Percentiles rank a stretch among this genome's conserved stretches.
phyloP scores from a whole-genome alignment of 2,113 vertebrate genomes.

The Corythornis cristatus region DNA sequence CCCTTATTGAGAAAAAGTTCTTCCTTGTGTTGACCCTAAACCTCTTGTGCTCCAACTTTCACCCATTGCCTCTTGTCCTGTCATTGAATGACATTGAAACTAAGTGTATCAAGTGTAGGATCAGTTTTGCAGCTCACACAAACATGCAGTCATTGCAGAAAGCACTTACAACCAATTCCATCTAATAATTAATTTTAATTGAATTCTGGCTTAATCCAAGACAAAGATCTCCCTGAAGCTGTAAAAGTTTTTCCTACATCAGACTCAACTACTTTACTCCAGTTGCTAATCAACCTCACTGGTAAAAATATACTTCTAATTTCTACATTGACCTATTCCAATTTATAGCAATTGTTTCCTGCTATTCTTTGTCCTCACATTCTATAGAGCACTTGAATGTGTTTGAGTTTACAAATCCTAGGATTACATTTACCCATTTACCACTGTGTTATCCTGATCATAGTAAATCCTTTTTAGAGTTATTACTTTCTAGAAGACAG shows the following conservation, averaged over 20 bases:
- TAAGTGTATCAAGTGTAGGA: not conserved
- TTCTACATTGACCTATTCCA: not conserved
- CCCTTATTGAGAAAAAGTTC: too few relatives aligned
- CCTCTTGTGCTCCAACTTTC: too few relatives aligned
- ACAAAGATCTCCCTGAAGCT: not conserved
- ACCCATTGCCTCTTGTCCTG: too few relatives aligned
- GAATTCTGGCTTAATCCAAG: not conserved
- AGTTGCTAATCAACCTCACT: not conserved
- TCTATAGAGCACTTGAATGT: not conserved
- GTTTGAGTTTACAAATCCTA: not conserved
- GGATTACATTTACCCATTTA: not conserved
- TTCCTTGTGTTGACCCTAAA: too few relatives aligned
- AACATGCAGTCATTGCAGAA: not conserved
- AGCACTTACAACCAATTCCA: not conserved
- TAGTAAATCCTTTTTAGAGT: not conserved
- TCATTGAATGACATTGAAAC: not conserved
- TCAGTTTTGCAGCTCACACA: not conserved
- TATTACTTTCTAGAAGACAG: not conserved
- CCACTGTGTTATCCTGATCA: not conserved
- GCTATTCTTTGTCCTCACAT: not conserved
- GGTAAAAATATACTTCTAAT: not conserved
- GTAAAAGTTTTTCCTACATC: not conserved
- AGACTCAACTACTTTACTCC: not conserved
- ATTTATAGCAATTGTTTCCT: conserved; percentile 3
- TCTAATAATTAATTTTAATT: conserved; percentile 17